Percentiles rank a stretch among this genome's conserved stretches.
Conservation (phyloP, 2,888 invertebrate genomes). For the Diaphora mendica region DNA sequence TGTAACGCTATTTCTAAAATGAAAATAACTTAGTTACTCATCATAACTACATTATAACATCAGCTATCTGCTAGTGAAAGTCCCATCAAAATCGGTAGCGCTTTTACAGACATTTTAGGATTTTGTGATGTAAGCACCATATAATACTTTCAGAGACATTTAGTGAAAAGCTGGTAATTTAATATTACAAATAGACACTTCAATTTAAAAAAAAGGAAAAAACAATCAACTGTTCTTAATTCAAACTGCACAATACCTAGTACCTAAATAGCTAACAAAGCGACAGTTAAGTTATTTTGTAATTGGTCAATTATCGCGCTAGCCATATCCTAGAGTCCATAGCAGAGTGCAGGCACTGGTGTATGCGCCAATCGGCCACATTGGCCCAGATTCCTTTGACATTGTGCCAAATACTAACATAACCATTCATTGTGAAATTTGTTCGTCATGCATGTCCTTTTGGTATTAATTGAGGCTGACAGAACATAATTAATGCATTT, state of each 20-base stretch:
- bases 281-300: constrained; percentile 58
- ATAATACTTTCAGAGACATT: too few relatives aligned
- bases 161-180: too few relatives aligned
- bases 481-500: neutral
- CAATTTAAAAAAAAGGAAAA: neutral
- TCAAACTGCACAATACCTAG: neutral
- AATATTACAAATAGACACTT: too few relatives aligned
- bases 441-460: constrained; percentile 13
- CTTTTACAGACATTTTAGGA: too few relatives aligned
- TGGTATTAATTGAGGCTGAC: constrained; percentile 11
- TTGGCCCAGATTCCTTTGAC: constrained; percentile 74
- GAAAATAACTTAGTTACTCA: too few relatives aligned
- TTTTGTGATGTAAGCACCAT: too few relatives aligned
- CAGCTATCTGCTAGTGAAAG: too few relatives aligned
- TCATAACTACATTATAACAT: too few relatives aligned
- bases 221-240: neutral
- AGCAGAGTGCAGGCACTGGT: constrained; percentile 36
- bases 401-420: constrained; percentile 58
- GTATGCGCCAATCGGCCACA: constrained; percentile 47
- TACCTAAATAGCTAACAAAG: neutral
- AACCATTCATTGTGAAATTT: constrained; percentile 22
- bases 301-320: constrained; percentile 78
- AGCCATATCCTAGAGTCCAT: constrained; percentile 59
- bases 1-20: too few relatives aligned
- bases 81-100: too few relatives aligned